Evolutionary conservation across 2,888 invertebrate species (phyloP), one percentile per base, ranked within the genome.

Genomic region (Ferdinandea cuprea): DNA sequence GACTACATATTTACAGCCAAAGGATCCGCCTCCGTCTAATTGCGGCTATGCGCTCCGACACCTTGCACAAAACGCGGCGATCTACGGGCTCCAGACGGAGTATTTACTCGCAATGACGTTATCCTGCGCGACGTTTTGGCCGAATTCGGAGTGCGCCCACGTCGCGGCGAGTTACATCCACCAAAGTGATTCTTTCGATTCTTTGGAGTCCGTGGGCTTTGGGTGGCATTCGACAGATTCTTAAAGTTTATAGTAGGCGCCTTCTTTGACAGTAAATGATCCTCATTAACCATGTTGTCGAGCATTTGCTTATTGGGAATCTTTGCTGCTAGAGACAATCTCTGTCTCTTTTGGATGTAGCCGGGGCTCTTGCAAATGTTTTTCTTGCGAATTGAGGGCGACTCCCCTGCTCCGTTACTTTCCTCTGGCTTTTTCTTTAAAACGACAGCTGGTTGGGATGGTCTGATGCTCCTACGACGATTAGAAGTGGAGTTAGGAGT

Each of bases 301-400:
- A 86, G 61, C n/a, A 85, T 58, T 9, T 84, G 74, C 40, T 66
- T 78, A 35, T 48, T 78, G 9, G 85, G 85, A 4, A 77, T 76
- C 50, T 79, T 85, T 0, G 78, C 72, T 13, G 77, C 76, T 11
- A 79, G 25, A 3, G 63, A 30, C 7, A 84, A 40, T 25, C 85
- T 68, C 9, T 85, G 81, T 11, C 86, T 63, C 52, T 86, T 87
- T 13, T 86, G 85, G 32, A 85, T 71, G 32, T 63, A 78, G 0
- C 86, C 86, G 0, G 86, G 87, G 65, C 86, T 87, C 56, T 85
- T 86, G 13, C 73, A 37, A 7, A 40, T 54, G 25, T 72, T 77
- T 11, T 71, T 80, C 35, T 88, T 88, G 71, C 85, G 85, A 11
- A 74, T 48, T 0, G 73, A 54, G 13, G 85, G 80, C 7, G 78